Evolutionary conservation across 2,113 vertebrate species (phyloP), one percentile per base, ranked within the genome.

Genomic region (Plestiodon gilberti): DNA sequence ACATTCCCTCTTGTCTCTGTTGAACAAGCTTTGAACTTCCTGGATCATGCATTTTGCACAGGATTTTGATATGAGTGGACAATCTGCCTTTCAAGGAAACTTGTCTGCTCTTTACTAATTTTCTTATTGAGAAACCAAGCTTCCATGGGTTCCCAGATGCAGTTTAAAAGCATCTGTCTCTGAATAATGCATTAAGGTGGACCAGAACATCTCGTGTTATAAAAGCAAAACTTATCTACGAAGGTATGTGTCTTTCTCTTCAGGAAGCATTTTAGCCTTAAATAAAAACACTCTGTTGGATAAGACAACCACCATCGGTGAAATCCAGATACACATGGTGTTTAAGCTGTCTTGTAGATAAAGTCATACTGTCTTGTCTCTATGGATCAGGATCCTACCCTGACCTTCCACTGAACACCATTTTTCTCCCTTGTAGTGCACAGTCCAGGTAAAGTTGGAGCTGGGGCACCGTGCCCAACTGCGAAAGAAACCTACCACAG

Each of bases 391-490:
- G 11, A 20, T 17, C 62, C 43, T 9, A 5, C 48, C 15, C 17
- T 13, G 2, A 35, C 1, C 14, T 55, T 18, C 3, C 35, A 35
- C 35, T 14, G 35, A 7, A 2, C n/a, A 28, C 55, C 67, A 33
- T 93, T 83, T 90, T 8, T 92, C 43, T 76, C 84, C 86, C 40
- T 15, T 83, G 0, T 94, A 99, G 99, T 99, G 99, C 93, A 99
- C 99, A 0, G 99, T 99, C 93, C 98, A 99, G 95, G 99, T 99
- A 84, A 99, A 99, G 96, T 95, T 99, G 95, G 99, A 99, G 97
- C 96, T 99, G 95, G 99, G 99, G 75, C 99, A 99, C 92, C 96
- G 99, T 6, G 99, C 99, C 91, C 98, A 99, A 89, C 96, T 99
- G 76, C 96, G 98, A 91, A 99, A 99, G 95, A 99, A 99, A 92